Evolutionary conservation across 2,888 invertebrate species (phyloP).

Genomic region (Nephrotoma appendiculata): DNA sequence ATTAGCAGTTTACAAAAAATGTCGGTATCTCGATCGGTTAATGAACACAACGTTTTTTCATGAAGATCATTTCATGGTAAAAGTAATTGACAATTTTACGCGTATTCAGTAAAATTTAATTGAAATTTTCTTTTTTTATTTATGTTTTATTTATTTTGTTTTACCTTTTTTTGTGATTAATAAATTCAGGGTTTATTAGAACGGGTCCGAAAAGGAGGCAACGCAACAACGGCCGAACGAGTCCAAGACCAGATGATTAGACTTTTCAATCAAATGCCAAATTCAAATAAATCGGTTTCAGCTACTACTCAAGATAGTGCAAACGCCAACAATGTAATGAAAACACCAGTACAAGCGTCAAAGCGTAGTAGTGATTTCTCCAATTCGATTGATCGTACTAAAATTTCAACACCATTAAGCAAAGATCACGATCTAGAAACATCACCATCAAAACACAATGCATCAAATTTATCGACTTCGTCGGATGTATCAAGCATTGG

Average conservation of each 20-base stretch:
- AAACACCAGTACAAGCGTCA: not conserved
- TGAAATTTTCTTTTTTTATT: not conserved
- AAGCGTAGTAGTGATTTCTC: not conserved
- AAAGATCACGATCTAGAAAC: not conserved
- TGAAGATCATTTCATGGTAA: slow-evolving; percentile 61
- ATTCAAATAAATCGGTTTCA: not conserved
- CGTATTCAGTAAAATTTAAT: not conserved
- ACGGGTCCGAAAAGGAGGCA: slow-evolving; percentile 58
- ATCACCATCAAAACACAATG: not conserved
- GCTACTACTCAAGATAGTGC: not conserved
- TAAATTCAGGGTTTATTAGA: slow-evolving; percentile 47
- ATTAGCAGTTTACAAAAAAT: slow-evolving; percentile 70
- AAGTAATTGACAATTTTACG: slow-evolving; percentile 10
- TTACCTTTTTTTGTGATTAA: not conserved
- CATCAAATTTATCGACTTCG: slow-evolving; percentile 9
- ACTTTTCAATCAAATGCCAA: slow-evolving; percentile 18
- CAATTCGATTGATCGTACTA: not conserved
- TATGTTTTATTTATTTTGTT: not conserved
- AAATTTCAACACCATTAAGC: not conserved
- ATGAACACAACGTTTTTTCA: slow-evolving; percentile 79
- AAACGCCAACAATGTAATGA: not conserved
- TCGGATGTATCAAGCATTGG: slow-evolving; percentile 9
- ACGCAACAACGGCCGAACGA: slow-evolving; percentile 43
- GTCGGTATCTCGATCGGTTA: slow-evolving; percentile 69
- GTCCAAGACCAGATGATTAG: slow-evolving; percentile 55